A percentile compares a stretch with the other conserved stretches of the same genome.
Conservation (phyloP, 2,113 vertebrate genomes). For the Oriolus oriolus region DNA sequence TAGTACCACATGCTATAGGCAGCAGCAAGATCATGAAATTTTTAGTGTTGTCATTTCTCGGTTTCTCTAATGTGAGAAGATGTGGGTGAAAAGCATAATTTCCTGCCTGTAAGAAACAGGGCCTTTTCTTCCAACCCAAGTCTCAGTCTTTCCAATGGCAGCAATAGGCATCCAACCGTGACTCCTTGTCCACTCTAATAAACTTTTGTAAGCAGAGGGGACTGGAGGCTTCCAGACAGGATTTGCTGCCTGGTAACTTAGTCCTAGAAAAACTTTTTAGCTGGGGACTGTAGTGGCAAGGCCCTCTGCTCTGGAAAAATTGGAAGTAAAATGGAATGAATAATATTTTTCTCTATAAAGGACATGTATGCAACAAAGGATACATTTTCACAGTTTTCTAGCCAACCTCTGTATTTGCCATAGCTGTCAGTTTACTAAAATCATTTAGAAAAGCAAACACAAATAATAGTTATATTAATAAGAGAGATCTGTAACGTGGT, state of each 20-base stretch:
- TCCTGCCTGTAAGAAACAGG: background rate
- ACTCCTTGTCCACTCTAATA: background rate
- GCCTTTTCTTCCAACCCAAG: background rate
- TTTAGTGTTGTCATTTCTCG: background rate
- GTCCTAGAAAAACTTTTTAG: background rate
- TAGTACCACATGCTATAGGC: background rate
- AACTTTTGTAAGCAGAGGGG: background rate
- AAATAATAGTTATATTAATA: background rate
- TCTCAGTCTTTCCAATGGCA: background rate
- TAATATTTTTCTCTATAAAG: background rate
- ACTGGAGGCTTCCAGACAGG: background rate
- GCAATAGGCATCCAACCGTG: accelerated
- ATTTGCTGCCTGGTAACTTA: background rate
- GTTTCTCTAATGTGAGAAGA: background rate
- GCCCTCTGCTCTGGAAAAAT: background rate
- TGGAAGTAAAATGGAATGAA: background rate
- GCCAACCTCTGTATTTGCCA: background rate
- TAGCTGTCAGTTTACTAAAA: background rate
- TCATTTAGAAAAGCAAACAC: background rate
- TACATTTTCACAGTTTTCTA: background rate
- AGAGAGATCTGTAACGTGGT: background rate
- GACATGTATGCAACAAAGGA: background rate
- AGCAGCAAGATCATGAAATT: background rate
- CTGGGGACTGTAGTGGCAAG: background rate
- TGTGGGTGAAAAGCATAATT: background rate